A percentile compares a stretch with the other conserved stretches of the same genome.
Evolutionary conservation across 2,797 vertebrate species (phyloP).

Genomic region (Oryzias dopingdopingensis): DNA sequence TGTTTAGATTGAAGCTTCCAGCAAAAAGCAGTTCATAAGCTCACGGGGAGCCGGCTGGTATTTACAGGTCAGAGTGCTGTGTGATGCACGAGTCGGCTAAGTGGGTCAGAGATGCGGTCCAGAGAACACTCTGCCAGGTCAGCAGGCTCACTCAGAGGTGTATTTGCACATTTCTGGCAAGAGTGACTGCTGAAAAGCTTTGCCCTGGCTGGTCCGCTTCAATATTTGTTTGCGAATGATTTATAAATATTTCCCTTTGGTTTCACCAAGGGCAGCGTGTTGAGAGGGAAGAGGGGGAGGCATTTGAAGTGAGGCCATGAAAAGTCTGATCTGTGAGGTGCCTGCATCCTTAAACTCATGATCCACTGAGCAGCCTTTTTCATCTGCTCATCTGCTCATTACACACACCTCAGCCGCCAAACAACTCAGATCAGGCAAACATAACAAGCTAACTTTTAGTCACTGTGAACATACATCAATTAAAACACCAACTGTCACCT

Average conservation of each 20-base stretch:
- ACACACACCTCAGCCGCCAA: constrained; percentile 33
- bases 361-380: constrained; percentile 2
- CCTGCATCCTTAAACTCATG: constrained; percentile 16
- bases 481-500: constrained; percentile 39
- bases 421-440: constrained; percentile 58
- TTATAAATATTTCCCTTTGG: constrained; percentile 79
- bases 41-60: constrained; percentile 44
- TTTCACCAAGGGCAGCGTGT: constrained; percentile 59
- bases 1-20: constrained; percentile 59
- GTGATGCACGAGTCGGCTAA: constrained; percentile 34
- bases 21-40: constrained; percentile 35
- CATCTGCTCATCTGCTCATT: neutral
- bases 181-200: constrained; percentile 37
- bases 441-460: constrained; percentile 55
- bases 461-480: constrained; percentile 77
- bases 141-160: constrained; percentile 35
- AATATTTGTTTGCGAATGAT: constrained; percentile 75
- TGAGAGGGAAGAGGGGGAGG: constrained; percentile 38
- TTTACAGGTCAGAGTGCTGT: constrained; percentile 51
- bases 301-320: constrained; percentile 69
- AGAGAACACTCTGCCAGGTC: constrained; percentile 31
- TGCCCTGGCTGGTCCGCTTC: constrained; percentile 56
- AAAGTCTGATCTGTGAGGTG: constrained; percentile 59
- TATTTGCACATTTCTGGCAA: constrained; percentile 56
- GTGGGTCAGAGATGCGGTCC: constrained; percentile 47